Conservation (phyloP, 2,797 vertebrate genomes). For the Acipenser ruthenus region DNA sequence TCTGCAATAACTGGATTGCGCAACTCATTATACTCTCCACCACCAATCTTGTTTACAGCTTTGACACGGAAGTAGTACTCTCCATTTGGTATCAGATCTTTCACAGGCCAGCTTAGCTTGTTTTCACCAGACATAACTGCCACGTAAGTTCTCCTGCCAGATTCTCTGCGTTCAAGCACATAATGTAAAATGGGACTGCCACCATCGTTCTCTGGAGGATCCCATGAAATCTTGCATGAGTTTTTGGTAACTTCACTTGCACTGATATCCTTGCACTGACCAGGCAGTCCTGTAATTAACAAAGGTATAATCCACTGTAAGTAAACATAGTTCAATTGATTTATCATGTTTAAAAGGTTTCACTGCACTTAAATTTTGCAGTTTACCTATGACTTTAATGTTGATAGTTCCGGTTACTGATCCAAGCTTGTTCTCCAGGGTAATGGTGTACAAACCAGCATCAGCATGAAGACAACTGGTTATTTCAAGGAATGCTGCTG, state of each 20-base stretch:
- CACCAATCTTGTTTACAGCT: conserved; percentile 94
- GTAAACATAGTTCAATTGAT: too few species aligned
- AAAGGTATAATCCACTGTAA: too few species aligned
- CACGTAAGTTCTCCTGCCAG: conserved; percentile 87
- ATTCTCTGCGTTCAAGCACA: conserved; percentile 86
- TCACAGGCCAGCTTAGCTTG: conserved; percentile 86
- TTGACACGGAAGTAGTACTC: conserved; percentile 97
- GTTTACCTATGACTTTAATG: conserved; percentile 94
- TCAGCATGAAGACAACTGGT: conserved; percentile 75
- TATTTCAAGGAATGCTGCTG: conserved; percentile 78
- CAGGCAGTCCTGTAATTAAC: conserved; percentile 72
- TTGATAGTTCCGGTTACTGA: conserved; percentile 83
- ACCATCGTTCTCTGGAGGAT: conserved; percentile 89
- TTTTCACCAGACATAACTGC: conserved; percentile 97
- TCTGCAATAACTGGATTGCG: conserved; percentile 90
- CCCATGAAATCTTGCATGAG: conserved; percentile 92
- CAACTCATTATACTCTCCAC: conserved; percentile 89
- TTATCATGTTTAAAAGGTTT: too few species aligned
- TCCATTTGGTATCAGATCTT: conserved; percentile 88
- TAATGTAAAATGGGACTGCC: conserved; percentile 87
- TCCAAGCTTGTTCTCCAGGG: conserved; percentile 85
- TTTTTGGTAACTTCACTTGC: conserved; percentile 88
- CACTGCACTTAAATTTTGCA: conserved; percentile 5
- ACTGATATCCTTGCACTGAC: conserved; percentile 83
- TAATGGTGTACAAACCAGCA: conserved; percentile 89